phyloP scores from a whole-genome alignment of 2,888 invertebrate species.

The Eucera pruinosa region DNA sequence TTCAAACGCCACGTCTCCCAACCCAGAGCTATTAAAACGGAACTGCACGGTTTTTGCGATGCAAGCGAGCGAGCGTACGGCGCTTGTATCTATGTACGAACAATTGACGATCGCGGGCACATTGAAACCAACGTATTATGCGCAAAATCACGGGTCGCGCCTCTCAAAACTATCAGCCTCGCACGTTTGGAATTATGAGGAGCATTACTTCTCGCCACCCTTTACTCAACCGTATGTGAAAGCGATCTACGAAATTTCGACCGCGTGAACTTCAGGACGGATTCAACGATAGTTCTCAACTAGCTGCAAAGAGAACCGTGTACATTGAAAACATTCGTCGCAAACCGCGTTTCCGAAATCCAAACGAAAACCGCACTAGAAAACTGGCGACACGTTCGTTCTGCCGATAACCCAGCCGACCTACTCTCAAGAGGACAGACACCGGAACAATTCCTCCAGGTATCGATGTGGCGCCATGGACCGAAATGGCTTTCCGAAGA shows the following conservation, averaged over 20 bases:
- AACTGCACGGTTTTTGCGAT: slow-evolving; percentile 2
- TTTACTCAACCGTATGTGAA: background rate
- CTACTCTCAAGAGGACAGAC: background rate
- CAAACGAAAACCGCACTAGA: background rate
- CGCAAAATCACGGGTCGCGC: slow-evolving; percentile 17
- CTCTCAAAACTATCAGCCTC: background rate
- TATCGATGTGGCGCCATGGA: background rate
- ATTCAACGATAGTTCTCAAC: too few species aligned
- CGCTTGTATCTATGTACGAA: background rate
- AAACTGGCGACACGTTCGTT: background rate
- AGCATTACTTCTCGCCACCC: background rate
- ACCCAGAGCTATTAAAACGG: too few species aligned
- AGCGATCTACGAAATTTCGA: background rate
- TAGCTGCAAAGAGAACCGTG: background rate
- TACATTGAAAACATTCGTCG: slow-evolving; percentile 6
- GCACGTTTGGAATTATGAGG: slow-evolving; percentile 2
- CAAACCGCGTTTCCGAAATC: slow-evolving; percentile 7
- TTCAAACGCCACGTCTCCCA: too few species aligned
- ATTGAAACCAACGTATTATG: background rate
- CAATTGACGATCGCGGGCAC: accelerated
- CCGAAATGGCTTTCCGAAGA: background rate
- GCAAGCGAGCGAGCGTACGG: slow-evolving; percentile 12
- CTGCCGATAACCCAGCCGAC: background rate
- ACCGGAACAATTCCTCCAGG: accelerated
- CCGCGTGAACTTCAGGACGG: background rate